phyloP scores from a whole-genome alignment of 2,888 invertebrate genomes.

The Xestia xanthographa region DNA sequence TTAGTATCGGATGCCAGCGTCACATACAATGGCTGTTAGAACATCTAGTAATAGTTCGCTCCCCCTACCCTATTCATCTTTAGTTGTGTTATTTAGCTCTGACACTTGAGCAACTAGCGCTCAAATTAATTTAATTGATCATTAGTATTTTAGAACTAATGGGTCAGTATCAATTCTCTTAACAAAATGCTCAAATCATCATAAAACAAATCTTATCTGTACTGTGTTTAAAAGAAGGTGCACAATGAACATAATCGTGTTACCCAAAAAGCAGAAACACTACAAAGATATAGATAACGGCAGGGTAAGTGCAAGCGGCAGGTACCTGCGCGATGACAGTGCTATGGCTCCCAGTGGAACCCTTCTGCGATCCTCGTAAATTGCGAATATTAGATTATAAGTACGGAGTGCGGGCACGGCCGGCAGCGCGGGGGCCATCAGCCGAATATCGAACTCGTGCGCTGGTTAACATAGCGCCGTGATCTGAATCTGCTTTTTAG shows the following conservation, averaged over 20 bases:
- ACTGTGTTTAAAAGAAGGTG: not conserved
- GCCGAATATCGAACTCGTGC: slow-evolving; percentile 86
- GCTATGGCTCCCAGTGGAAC: slow-evolving; percentile 86
- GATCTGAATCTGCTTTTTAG: slow-evolving; percentile 87
- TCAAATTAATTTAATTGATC: not conserved
- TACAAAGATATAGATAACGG: slow-evolving; percentile 81
- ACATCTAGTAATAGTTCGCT: slow-evolving; percentile 81
- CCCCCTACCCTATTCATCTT: slow-evolving; percentile 69
- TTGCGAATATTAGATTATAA: slow-evolving; percentile 91
- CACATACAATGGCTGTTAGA: slow-evolving; percentile 79
- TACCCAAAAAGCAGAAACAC: slow-evolving; percentile 70
- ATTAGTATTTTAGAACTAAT: not conserved
- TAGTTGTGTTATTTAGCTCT: slow-evolving; percentile 49
- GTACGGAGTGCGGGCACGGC: slow-evolving; percentile 83
- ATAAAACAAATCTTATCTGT: not conserved
- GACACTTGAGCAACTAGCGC: slow-evolving; percentile 27
- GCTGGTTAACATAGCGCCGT: slow-evolving; percentile 83
- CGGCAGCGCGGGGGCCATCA: slow-evolving; percentile 82
- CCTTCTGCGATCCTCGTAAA: slow-evolving; percentile 88
- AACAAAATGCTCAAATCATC: not conserved
- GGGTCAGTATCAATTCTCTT: not conserved
- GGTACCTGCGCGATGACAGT: slow-evolving; percentile 88
- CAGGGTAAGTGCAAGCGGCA: slow-evolving; percentile 85
- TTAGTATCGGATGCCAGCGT: slow-evolving; percentile 76
- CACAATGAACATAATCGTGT: slow-evolving; percentile 2